Evolutionary conservation across 2,113 vertebrate genomes (phyloP).

Genomic region (Sebastes fasciatus): DNA sequence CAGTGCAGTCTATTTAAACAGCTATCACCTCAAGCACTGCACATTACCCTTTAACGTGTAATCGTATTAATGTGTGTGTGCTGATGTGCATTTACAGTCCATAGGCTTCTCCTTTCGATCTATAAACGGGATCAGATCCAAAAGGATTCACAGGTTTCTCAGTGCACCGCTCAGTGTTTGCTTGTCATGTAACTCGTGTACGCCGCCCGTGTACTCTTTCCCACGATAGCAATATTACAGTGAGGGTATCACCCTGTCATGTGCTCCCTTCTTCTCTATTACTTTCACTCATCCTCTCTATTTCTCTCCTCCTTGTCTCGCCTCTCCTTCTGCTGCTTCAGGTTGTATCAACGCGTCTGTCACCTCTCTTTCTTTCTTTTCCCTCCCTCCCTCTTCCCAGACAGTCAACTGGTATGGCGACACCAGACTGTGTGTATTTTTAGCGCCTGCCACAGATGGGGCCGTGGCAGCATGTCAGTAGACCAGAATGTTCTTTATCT

Average conservation of each 20-base stretch:
- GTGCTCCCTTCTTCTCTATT: slow-evolving; percentile 22
- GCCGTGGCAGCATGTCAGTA: slow-evolving; percentile 64
- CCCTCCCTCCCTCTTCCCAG: slow-evolving; percentile 18
- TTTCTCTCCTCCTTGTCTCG: slow-evolving; percentile 16
- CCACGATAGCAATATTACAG: slow-evolving; percentile 21
- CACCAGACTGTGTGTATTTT: slow-evolving; percentile 74
- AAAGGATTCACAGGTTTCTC: background rate
- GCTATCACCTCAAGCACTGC: background rate
- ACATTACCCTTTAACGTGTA: background rate
- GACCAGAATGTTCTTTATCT: slow-evolving; percentile 80
- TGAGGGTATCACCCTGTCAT: background rate
- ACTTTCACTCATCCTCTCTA: slow-evolving; percentile 27
- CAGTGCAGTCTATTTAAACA: background rate
- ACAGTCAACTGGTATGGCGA: slow-evolving; percentile 66
- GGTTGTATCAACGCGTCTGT: slow-evolving; percentile 48
- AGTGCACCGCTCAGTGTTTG: background rate
- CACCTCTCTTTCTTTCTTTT: slow-evolving; percentile 16
- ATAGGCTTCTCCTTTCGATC: background rate
- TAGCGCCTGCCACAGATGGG: slow-evolving; percentile 74
- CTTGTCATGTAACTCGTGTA: slow-evolving; percentile 28
- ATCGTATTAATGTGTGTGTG: background rate
- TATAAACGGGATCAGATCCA: background rate
- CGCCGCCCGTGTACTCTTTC: slow-evolving; percentile 13
- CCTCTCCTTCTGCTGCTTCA: slow-evolving; percentile 30
- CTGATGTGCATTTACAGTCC: slow-evolving; percentile 1